These are phyloP conservation scores for Heliocidaris tuberculata DNA, from an alignment of 35 echinoderm and acorn worm genomes.

Conservation along the genomic window DNA sequence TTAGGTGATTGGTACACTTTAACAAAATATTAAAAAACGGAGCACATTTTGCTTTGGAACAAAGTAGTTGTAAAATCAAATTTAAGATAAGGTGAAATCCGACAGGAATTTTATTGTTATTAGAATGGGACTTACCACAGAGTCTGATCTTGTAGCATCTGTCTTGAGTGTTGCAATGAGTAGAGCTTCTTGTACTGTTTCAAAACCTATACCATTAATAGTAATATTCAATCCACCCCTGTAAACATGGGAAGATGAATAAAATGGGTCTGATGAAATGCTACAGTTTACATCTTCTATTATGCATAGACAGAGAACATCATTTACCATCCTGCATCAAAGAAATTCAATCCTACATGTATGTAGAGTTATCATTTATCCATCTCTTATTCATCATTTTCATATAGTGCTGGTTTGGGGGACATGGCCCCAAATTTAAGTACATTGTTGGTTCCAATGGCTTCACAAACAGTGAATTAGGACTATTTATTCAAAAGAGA, in stretches of 20 bases:
- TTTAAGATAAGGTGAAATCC: background rate
- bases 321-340: background rate
- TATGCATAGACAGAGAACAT: background rate
- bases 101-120: background rate
- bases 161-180: background rate
- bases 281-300: background rate
- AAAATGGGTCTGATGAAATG: background rate
- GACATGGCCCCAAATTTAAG: background rate
- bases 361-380: background rate
- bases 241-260: background rate
- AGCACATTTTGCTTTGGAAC: no score
- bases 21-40: no score
- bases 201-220: background rate
- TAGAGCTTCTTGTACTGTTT: background rate
- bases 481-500: background rate
- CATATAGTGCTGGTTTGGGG: background rate
- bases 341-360: background rate
- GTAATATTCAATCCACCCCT: slow-evolving; percentile 39
- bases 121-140: slow-evolving; percentile 22
- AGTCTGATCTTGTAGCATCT: background rate
- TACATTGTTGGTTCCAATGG: no score
- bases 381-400: background rate
- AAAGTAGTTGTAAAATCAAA: background rate
- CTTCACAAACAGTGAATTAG: no score
- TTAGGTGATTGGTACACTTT: no score